phyloP scores from a whole-genome alignment of 2,797 vertebrate genomes.

The Nothura maculosa region DNA sequence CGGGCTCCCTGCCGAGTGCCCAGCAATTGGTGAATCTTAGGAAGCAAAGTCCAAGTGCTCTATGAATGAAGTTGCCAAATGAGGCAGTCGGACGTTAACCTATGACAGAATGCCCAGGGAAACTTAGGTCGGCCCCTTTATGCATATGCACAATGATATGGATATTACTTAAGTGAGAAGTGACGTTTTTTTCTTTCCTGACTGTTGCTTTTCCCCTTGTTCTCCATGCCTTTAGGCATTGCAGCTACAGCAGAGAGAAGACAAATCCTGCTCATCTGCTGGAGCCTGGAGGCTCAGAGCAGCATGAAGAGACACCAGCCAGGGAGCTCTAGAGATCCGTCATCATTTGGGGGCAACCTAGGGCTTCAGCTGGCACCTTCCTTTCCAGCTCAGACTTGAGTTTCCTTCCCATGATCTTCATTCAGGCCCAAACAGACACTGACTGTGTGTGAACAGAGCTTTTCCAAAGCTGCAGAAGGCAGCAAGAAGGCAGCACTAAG shows the following conservation, averaged over 20 bases:
- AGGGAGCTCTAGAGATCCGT: neutral
- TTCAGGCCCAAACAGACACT: neutral
- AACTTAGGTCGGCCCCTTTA: neutral
- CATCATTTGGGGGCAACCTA: neutral
- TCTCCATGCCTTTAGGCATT: neutral
- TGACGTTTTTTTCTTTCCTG: neutral
- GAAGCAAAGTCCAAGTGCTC: neutral
- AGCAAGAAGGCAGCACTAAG: neutral
- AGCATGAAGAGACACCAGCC: neutral
- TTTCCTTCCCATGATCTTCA: rapidly evolving
- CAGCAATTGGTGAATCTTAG: too few relatives aligned
- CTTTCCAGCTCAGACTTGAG: rapidly evolving
- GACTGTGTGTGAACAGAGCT: rapidly evolving
- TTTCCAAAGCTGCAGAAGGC: neutral
- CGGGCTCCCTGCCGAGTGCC: neutral
- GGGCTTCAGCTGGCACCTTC: neutral
- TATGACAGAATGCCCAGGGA: neutral
- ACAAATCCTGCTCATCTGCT: neutral
- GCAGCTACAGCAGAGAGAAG: neutral
- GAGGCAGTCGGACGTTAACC: rapidly evolving
- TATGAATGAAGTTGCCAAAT: neutral
- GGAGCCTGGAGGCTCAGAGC: rapidly evolving
- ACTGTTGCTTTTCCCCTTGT: rapidly evolving
- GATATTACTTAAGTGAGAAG: neutral
- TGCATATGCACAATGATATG: neutral